phyloP scores from a whole-genome alignment of 2,888 invertebrate genomes.

The Ormyrus rosae region DNA sequence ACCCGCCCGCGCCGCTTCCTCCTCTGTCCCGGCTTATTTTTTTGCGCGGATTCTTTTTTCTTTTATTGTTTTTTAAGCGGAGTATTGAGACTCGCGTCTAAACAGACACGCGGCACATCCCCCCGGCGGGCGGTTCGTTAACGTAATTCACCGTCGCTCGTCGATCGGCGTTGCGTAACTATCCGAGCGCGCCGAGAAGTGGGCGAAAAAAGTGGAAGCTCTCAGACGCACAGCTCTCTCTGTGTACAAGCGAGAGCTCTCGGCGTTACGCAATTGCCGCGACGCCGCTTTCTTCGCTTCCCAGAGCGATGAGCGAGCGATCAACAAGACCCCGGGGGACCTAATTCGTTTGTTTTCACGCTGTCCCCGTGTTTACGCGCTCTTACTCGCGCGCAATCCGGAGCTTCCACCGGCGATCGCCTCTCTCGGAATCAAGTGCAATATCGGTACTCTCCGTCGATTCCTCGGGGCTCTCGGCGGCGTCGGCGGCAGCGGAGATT shows the following conservation, averaged over 20 bases:
- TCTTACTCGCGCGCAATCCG: too few species aligned
- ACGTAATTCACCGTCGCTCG: constrained; percentile 65
- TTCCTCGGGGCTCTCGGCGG: too few species aligned
- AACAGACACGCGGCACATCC: too few species aligned
- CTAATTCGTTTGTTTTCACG: too few species aligned
- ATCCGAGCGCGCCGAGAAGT: constrained; percentile 17
- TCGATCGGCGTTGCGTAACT: constrained; percentile 61
- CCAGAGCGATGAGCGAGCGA: neutral
- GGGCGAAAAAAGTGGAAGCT: constrained; percentile 34
- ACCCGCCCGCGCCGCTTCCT: constrained; percentile 2
- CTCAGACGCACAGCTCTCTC: neutral
- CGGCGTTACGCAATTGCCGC: neutral
- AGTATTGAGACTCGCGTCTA: too few species aligned
- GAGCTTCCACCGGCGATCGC: too few species aligned
- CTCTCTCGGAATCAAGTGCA: too few species aligned
- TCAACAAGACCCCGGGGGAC: neutral
- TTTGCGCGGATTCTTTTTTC: neutral
- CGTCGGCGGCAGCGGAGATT: too few species aligned
- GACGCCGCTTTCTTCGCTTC: neutral
- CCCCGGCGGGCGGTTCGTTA: constrained; percentile 6
- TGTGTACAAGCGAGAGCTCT: too few species aligned
- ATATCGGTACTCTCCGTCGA: too few species aligned
- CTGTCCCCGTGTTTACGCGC: too few species aligned
- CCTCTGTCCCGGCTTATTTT: neutral
- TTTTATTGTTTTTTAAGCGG: constrained; percentile 59